Evolutionary conservation across 1,140 invertebrate species (phyloP), one percentile per base, ranked within the genome.

Genomic region (Meloidogyne hapla): DNA sequence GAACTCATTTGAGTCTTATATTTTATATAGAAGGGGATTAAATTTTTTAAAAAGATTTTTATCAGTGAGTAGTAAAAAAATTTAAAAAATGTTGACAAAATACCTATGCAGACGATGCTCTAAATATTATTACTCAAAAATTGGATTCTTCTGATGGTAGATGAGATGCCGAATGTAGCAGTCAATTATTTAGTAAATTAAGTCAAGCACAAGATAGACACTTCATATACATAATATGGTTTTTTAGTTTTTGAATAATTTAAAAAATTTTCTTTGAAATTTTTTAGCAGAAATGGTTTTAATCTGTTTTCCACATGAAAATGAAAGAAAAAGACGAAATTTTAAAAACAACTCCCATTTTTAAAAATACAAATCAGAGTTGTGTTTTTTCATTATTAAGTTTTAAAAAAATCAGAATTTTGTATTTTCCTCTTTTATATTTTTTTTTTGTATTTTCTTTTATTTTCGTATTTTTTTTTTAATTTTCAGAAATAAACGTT

Each of bases 61-160:
- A 33, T 3, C 33, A 33, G 9, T n/a, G n/a, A n/a, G n/a, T n/a
- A n/a, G n/a, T n/a, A n/a, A n/a, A n/a, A n/a, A n/a, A n/a, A n/a
- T n/a, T n/a, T n/a, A n/a, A n/a, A n/a, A n/a, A n/a, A n/a, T n/a
- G n/a, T n/a, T n/a, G n/a, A n/a, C n/a, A n/a, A n/a, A n/a, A n/a
- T n/a, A n/a, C n/a, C 89, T 96, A 94, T 90, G 95, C 96, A 4
- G 96, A 99, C 89, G 94, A 98, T 85, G 94, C 95, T 28, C 89
- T 99, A 65, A 98, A 96, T 88, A 66, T 75, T 28, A 85, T 85
- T 21, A 83, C 81, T 15, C 82, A 72, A 66, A 96, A 98, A 88
- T 88, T 99, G 86, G 96, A 99, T 88, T 96, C 94, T 81, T 99
- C 99, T 89, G 96, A 98, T 89, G 96, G 96, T 21, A 90, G 95